These are phyloP conservation scores for Ophioderma brevispina DNA, from an alignment of 35 echinoderm and acorn worm species.

Conservation along the genomic window DNA sequence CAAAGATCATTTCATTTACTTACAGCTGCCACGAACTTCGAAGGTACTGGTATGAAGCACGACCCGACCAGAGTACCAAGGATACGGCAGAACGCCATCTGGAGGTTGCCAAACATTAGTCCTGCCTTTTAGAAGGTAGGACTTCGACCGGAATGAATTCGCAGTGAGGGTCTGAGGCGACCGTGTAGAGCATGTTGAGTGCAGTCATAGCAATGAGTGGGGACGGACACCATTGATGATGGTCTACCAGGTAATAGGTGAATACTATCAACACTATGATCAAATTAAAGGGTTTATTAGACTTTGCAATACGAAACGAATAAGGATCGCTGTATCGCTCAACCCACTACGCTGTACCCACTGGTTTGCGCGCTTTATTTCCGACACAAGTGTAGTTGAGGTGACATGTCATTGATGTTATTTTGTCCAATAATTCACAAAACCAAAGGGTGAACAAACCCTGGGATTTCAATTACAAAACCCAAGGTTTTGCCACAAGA, in stretches of 20 bases:
- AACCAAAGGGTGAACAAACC: no score
- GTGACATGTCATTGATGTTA: no score
- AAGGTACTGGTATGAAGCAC: not conserved
- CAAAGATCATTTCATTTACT: no score
- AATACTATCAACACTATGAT: not conserved
- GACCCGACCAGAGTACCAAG: not conserved
- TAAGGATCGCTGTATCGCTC: no score
- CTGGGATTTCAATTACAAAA: no score
- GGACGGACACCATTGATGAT: not conserved
- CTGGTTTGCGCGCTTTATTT: no score
- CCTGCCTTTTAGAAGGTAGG: not conserved
- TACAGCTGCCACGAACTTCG: not conserved
- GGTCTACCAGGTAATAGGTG: not conserved
- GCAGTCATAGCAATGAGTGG: constrained; percentile 14
- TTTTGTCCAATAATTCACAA: no score
- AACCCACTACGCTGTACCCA: no score
- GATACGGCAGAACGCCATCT: not conserved
- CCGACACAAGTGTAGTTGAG: no score
- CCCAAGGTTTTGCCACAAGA: no score
- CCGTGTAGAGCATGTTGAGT: constrained; percentile 5
- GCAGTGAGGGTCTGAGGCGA: not conserved
- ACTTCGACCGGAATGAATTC: not conserved
- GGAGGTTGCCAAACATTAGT: not conserved
- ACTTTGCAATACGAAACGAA: no score
- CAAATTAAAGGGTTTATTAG: no score